phyloP scores from a whole-genome alignment of 1,140 invertebrate genomes.

The Drosophila saltans region DNA sequence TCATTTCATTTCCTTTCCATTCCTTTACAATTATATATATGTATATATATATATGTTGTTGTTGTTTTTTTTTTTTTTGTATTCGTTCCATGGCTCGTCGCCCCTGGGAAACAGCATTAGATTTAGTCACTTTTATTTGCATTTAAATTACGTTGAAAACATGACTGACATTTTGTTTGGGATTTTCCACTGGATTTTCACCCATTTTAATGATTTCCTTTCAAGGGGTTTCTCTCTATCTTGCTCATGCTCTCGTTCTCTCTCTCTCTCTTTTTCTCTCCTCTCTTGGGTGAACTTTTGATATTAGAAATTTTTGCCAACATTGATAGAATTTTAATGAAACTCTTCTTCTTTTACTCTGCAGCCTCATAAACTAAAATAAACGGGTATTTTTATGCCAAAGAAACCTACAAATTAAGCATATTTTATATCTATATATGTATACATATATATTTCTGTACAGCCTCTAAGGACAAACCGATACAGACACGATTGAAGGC shows the following conservation, averaged over 20 bases:
- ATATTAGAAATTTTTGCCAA: slow-evolving; percentile 1
- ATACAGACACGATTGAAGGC: no score
- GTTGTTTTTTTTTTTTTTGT: background rate
- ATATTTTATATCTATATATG: no score
- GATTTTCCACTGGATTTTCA: slow-evolving; percentile 18
- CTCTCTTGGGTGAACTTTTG: slow-evolving; percentile 5
- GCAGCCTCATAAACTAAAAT: no score
- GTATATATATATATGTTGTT: background rate
- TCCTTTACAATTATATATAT: background rate
- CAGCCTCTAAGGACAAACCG: no score
- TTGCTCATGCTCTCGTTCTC: background rate
- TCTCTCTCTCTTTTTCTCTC: background rate
- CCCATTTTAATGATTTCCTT: slow-evolving; percentile 20
- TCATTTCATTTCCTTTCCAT: slow-evolving; percentile 16
- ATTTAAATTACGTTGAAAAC: slow-evolving; percentile 22
- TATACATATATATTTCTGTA: no score
- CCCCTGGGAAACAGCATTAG: slow-evolving; percentile 10
- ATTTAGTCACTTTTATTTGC: slow-evolving; percentile 22
- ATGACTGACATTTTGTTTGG: slow-evolving; percentile 16
- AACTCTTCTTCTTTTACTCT: background rate
- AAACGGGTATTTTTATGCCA: no score
- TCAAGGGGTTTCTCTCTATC: background rate
- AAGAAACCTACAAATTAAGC: no score
- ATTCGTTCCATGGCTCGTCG: slow-evolving; percentile 5
- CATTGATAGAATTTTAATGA: slow-evolving; percentile 13